Evolutionary conservation across 1,140 invertebrate genomes (phyloP).

Genomic region (Halyomorpha halys): DNA sequence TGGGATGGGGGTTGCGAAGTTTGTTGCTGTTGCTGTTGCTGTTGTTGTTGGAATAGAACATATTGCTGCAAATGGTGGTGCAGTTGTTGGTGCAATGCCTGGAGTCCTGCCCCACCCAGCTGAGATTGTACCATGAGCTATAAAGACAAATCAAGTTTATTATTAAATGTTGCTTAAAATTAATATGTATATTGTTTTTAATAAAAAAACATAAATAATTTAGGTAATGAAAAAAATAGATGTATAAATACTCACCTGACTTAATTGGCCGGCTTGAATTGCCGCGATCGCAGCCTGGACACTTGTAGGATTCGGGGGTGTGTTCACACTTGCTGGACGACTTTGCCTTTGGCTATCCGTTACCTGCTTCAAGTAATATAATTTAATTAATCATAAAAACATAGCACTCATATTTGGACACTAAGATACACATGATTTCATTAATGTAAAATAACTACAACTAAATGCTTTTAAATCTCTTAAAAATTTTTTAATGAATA

Average conservation of each 20-base stretch:
- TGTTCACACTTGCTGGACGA: conserved; percentile 22
- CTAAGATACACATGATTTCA: too few species aligned
- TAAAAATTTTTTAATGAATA: too few species aligned
- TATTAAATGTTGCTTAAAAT: too few species aligned
- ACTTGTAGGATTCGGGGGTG: conserved; percentile 21
- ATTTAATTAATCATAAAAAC: neutral
- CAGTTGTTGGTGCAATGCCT: conserved; percentile 51
- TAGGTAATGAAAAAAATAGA: too few species aligned
- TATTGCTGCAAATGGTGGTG: conserved; percentile 63
- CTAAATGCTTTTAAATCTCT: too few species aligned
- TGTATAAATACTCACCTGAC: conserved; percentile 40
- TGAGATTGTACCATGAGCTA: conserved; percentile 45
- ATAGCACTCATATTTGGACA: neutral
- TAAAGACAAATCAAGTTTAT: too few species aligned
- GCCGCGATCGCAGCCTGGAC: conserved; percentile 40
- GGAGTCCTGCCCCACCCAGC: conserved; percentile 37
- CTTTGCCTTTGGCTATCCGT: conserved; percentile 27
- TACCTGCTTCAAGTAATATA: neutral
- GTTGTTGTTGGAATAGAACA: conserved; percentile 51
- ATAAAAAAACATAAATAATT: too few species aligned
- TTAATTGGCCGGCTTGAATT: conserved; percentile 50
- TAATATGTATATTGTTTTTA: too few species aligned
- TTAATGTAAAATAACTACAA: too few species aligned
- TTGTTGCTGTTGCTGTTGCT: conserved; percentile 43
- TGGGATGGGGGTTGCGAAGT: conserved; percentile 39